Evolutionary conservation across 92 coral and sea anemone species (phyloP).

Genomic region (Siderastrea radians): DNA sequence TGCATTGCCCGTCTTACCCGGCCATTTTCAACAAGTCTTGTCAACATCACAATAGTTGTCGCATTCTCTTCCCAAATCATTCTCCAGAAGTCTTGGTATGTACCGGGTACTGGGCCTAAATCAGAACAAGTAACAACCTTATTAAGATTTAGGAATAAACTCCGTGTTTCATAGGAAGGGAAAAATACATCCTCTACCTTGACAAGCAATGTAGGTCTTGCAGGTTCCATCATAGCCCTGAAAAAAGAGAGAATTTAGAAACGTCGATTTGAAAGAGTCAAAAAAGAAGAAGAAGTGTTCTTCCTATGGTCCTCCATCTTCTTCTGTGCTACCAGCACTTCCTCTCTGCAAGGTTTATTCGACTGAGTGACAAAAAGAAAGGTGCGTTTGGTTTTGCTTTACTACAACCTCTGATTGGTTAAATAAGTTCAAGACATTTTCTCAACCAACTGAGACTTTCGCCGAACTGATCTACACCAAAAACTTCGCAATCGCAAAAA

Average conservation of each 20-base stretch:
- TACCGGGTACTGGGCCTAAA: constrained; percentile 57
- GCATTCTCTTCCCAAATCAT: constrained; percentile 91
- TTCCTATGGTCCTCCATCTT: neutral
- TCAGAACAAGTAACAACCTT: constrained; percentile 23
- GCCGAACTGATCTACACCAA: no score
- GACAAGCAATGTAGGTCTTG: constrained; percentile 84
- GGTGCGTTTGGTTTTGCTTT: no score
- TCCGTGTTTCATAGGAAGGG: no score
- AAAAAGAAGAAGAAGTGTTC: no score
- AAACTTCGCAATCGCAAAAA: no score
- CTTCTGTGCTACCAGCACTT: neutral
- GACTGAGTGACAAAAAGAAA: no score
- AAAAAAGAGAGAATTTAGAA: neutral
- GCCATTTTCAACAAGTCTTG: constrained; percentile 82
- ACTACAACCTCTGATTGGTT: no score
- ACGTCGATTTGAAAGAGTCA: no score
- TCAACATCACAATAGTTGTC: constrained; percentile 84
- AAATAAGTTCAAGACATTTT: no score
- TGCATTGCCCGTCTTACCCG: constrained; percentile 63
- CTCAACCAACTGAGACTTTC: no score
- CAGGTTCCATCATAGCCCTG: constrained; percentile 77
- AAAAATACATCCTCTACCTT: constrained; percentile 57
- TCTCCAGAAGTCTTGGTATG: constrained; percentile 88
- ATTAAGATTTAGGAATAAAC: neutral
- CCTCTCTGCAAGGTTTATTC: no score